Evolutionary conservation across 1,140 invertebrate genomes (phyloP).

Genomic region (Hypothenemus hampei): DNA sequence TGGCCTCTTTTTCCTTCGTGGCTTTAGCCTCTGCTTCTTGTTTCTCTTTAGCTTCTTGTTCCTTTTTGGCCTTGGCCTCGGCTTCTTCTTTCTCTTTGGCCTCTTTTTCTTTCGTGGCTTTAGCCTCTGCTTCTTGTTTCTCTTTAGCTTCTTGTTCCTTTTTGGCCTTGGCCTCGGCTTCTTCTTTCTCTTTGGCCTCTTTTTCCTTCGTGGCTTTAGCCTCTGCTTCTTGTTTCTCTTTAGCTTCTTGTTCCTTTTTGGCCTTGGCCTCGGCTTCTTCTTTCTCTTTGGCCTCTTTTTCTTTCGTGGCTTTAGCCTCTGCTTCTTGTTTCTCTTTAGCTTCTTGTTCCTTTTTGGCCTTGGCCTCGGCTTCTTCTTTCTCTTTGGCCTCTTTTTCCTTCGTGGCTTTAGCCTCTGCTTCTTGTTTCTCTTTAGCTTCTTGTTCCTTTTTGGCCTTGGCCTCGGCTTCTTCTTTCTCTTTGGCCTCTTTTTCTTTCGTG

Average conservation of each 20-base stretch:
- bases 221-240: constrained; percentile 18
- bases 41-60: no score
- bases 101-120: no score
- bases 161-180: constrained; percentile 1
- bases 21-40: no score
- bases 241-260: constrained; percentile 29
- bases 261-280: constrained; percentile 18
- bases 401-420: no score
- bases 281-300: no score
- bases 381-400: constrained; percentile 19
- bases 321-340: constrained; percentile 13
- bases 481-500: constrained; percentile 20
- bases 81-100: constrained; percentile 26
- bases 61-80: constrained; percentile 28
- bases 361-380: constrained; percentile 27
- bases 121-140: constrained; percentile 30
- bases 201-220: constrained; percentile 29
- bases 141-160: constrained; percentile 28
- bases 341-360: constrained; percentile 19
- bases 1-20: no score
- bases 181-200: constrained; percentile 8
- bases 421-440: no score
- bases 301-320: background rate
- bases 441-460: no score
- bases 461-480: no score